Conservation (phyloP, 1,140 invertebrate species). For the Acromyrmex echinatior region DNA sequence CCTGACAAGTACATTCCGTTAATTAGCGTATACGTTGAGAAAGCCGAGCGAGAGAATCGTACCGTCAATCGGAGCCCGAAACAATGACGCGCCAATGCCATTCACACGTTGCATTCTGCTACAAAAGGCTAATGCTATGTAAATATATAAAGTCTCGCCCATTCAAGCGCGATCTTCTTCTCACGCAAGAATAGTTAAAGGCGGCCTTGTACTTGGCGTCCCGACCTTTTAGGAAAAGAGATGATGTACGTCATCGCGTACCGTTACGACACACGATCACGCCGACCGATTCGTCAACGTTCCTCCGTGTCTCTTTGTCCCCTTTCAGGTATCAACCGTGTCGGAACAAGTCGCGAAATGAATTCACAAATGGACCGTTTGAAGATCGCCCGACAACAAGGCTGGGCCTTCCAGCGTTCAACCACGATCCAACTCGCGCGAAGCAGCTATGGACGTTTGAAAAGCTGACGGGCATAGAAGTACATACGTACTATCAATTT, state of each 20-base stretch:
- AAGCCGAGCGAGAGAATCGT: neutral
- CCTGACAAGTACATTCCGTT: neutral
- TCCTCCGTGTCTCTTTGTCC: constrained; percentile 35
- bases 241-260: constrained; percentile 44
- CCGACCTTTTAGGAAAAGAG: constrained; percentile 64
- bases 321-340: constrained; percentile 14
- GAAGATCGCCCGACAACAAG: constrained; percentile 5
- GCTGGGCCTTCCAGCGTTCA: neutral
- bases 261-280: constrained; percentile 53
- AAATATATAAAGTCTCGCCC: constrained; percentile 68
- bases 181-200: constrained; percentile 37
- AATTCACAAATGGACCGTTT: constrained; percentile 42
- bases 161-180: constrained; percentile 59
- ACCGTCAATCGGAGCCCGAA: constrained; percentile 20
- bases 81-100: constrained; percentile 46
- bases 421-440: neutral
- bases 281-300: constrained; percentile 67
- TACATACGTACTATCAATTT: constrained; percentile 50
- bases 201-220: constrained; percentile 57
- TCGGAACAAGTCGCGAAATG: constrained; percentile 2
- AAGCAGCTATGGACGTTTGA: neutral
- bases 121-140: constrained; percentile 59
- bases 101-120: constrained; percentile 15
- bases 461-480: constrained; percentile 37
- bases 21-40: constrained; percentile 2